Evolutionary conservation across 37 sponge, comb jelly and placozoan species (phyloP), one percentile per base, ranked within the genome.

Genomic region (Oopsacas minuta): DNA sequence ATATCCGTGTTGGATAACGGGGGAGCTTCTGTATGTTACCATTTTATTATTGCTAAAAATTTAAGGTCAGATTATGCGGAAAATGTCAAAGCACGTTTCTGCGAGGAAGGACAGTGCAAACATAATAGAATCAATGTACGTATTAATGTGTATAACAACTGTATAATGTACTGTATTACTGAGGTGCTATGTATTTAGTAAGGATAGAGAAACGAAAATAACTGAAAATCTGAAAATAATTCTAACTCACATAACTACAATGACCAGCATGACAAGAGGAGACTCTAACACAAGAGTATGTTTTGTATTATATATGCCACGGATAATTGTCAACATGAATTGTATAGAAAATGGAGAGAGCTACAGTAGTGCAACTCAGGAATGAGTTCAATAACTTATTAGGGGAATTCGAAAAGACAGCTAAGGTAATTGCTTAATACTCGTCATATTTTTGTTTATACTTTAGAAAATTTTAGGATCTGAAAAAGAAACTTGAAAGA

Each of bases 221-320:
- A 61, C 20, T 32, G 75, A 61, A n/a, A 61, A 61, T 12, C 30
- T 61, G 22, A 61, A 61, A n/a, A 61, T 61, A 25, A 61, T 61
- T n/a, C 75, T 61, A 12, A 61, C 75, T 10, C 75, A 61, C 75
- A 10, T 61, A 25, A 61, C 75, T 12, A 61, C 75, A 3, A 61
- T 61, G 75, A 61, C 75, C 5, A 61, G 75, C 75, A 61, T 61
- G 75, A 61, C 75, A 5, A 61, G 75, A 61, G 75, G 75, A n/a
- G 28, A 10, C 20, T 7, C 32, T 5, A n/a, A 61, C 75, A 12
- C 1, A 20, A 61, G 30, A n/a, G 75, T 61, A 61, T 7, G 75
- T n/a, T 17, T 42, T 17, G 49, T 17, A 42, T 42, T 8, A 8
- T 8, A 15, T 42, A 17, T 61, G 5, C 1, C 75, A 61, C 75